A percentile compares a stretch with the other conserved stretches of the same genome.
phyloP scores from a whole-genome alignment of 2,113 vertebrate species.

The Acinonyx jubatus region DNA sequence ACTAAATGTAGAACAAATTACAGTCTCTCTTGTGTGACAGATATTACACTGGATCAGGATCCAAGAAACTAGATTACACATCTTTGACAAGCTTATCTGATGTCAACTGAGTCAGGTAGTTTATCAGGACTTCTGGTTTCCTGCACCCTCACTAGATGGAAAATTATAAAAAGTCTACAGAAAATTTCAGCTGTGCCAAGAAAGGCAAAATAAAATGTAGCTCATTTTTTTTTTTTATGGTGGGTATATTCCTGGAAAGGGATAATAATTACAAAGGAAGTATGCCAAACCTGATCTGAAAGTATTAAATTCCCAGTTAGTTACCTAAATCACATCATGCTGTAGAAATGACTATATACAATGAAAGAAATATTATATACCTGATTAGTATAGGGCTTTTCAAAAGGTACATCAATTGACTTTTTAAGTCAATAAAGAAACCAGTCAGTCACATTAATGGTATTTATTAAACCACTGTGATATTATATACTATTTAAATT shows the following conservation, averaged over 20 bases:
- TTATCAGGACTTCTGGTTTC: neutral
- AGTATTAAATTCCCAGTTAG: neutral
- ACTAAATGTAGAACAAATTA: neutral
- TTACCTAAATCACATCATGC: neutral
- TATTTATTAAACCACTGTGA: neutral
- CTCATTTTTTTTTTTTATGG: neutral
- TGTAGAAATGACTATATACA: neutral
- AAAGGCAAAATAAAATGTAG: neutral
- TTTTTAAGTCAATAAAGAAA: neutral
- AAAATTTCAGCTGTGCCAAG: neutral
- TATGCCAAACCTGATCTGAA: neutral
- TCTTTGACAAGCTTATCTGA: conserved; percentile 11
- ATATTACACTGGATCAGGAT: neutral
- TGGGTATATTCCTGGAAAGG: neutral
- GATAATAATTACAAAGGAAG: conserved; percentile 21
- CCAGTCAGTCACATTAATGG: neutral
- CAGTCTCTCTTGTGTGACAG: neutral
- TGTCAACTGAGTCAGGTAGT: neutral
- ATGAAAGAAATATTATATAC: neutral
- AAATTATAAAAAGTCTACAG: neutral
- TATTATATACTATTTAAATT: neutral
- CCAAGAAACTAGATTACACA: neutral
- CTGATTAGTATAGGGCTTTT: neutral
- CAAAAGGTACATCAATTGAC: neutral
- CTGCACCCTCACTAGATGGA: neutral